Evolutionary conservation across 2,888 invertebrate species (phyloP).

Genomic region (Dioctria rufipes): DNA sequence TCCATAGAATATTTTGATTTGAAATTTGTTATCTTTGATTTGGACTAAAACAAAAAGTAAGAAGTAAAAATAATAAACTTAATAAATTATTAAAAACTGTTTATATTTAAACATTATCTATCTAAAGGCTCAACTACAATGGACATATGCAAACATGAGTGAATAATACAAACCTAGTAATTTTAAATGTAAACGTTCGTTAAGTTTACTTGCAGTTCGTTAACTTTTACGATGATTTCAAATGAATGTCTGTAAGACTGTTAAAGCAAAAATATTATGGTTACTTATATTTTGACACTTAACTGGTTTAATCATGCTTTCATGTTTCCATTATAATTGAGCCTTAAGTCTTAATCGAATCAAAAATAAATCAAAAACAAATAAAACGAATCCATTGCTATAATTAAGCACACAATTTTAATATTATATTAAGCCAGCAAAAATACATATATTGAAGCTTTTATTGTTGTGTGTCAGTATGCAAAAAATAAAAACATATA

Average conservation of each 20-base stretch:
- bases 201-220: too few relatives aligned
- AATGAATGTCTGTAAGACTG: too few relatives aligned
- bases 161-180: too few relatives aligned
- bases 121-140: background rate
- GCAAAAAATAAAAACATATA: conserved; percentile 24
- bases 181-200: too few relatives aligned
- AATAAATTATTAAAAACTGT: background rate
- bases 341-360: conserved; percentile 11
- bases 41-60: background rate
- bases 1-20: too few relatives aligned
- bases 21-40: conserved; percentile 25
- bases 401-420: conserved; percentile 32
- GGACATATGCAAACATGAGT: too few relatives aligned
- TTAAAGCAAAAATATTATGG: too few relatives aligned
- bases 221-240: too few relatives aligned
- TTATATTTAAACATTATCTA: conserved; percentile 9
- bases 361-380: conserved; percentile 1
- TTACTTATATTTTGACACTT: too few relatives aligned
- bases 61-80: conserved; percentile 58
- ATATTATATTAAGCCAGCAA: conserved; percentile 21
- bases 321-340: too few relatives aligned
- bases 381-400: background rate
- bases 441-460: conserved; percentile 15
- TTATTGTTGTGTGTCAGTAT: conserved; percentile 41
- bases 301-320: too few relatives aligned